Percentiles rank a stretch among this genome's conserved stretches.
Evolutionary conservation across 2,113 vertebrate genomes (phyloP).

Genomic region (Leucosticte australis): DNA sequence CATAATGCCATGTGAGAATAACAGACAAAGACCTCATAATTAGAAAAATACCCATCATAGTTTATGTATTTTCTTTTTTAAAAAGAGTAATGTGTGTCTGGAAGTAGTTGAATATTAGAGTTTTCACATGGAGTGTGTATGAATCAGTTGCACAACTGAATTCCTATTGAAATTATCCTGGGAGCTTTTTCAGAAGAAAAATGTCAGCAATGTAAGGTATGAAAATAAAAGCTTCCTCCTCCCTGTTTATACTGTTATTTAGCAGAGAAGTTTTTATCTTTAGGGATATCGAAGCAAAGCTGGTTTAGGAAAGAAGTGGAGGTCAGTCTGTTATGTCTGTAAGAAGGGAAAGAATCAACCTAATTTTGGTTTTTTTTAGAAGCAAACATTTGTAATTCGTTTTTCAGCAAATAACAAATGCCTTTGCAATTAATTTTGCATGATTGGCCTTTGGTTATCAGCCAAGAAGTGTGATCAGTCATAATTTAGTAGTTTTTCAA

Average conservation of each 20-base stretch:
- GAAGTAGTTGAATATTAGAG: background rate
- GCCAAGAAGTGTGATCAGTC: constrained; percentile 36
- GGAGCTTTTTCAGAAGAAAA: background rate
- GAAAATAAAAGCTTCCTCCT: background rate
- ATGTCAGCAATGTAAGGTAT: background rate
- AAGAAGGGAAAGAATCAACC: background rate
- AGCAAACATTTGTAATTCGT: constrained; percentile 12
- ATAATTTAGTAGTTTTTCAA: constrained; percentile 35
- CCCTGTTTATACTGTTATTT: background rate
- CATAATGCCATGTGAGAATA: background rate
- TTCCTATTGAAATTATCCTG: background rate
- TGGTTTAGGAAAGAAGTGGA: background rate
- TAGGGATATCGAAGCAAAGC: background rate
- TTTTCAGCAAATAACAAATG: constrained; percentile 41
- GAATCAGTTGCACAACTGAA: background rate
- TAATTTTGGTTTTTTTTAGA: background rate
- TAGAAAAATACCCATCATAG: background rate
- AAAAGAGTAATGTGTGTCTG: background rate
- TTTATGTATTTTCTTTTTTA: background rate
- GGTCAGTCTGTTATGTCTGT: background rate
- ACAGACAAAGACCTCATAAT: background rate
- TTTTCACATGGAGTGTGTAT: background rate
- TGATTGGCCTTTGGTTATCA: constrained; percentile 30
- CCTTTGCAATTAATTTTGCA: constrained; percentile 46
- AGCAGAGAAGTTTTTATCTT: background rate